phyloP scores from a whole-genome alignment of 1,140 invertebrate genomes.

The Calliopsis andreniformis region DNA sequence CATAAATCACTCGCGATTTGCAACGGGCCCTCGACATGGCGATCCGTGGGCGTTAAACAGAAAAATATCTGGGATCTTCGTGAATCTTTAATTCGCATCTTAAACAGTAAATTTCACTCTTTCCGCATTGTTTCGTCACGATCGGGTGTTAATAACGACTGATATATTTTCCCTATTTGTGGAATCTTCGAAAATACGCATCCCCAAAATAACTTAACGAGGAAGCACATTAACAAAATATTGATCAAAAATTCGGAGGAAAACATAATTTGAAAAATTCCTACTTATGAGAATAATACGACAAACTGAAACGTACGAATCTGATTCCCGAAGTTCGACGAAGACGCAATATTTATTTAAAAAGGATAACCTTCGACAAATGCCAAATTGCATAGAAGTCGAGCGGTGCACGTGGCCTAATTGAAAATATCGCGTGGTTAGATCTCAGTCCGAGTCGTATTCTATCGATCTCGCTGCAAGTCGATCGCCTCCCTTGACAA shows the following conservation, averaged over 20 bases:
- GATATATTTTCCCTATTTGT: too few species aligned
- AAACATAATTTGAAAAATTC: too few species aligned
- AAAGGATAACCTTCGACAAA: background rate
- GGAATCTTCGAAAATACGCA: too few species aligned
- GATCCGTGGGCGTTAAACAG: background rate
- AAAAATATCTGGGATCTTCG: background rate
- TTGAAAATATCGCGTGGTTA: slow-evolving; percentile 7
- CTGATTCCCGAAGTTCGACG: background rate
- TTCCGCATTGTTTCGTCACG: too few species aligned
- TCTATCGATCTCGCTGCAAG: slow-evolving; percentile 41
- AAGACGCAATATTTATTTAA: background rate
- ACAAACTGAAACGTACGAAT: too few species aligned
- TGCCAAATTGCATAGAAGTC: background rate
- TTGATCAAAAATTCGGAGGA: too few species aligned
- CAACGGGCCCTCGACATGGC: background rate
- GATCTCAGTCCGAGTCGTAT: background rate
- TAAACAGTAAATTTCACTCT: background rate
- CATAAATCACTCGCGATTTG: slow-evolving; percentile 6
- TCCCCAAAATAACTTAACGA: too few species aligned
- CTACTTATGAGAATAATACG: too few species aligned
- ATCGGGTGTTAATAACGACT: too few species aligned
- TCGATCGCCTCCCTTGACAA: slow-evolving; percentile 39
- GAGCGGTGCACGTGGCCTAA: background rate
- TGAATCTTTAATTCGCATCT: background rate
- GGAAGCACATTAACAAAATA: too few species aligned